Percentiles rank a stretch among this genome's conserved stretches.
Evolutionary conservation across 1,140 invertebrate genomes (phyloP).

Genomic region (Diachasma alloeum): DNA sequence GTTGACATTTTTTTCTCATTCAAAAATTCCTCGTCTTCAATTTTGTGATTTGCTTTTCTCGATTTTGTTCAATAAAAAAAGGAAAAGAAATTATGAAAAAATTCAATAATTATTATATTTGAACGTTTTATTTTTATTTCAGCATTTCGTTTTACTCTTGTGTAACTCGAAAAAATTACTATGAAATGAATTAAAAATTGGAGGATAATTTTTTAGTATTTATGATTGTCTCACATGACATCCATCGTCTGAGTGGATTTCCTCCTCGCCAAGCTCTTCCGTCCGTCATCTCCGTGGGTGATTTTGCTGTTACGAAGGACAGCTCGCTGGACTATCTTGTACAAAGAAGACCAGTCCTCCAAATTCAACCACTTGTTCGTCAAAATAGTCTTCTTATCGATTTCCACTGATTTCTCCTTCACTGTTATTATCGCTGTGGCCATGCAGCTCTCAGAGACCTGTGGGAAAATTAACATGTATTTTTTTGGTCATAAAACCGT

Average conservation of each 20-base stretch:
- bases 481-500: no score
- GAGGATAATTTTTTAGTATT: not conserved
- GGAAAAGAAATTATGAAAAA: no score
- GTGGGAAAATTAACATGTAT: slow-evolving; percentile 11
- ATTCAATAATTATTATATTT: no score
- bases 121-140: no score
- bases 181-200: not conserved
- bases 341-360: slow-evolving; percentile 46
- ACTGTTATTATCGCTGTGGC: slow-evolving; percentile 48
- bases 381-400: slow-evolving; percentile 38
- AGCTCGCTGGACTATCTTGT: slow-evolving; percentile 43
- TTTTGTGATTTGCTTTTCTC: no score
- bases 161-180: no score
- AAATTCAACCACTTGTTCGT: slow-evolving; percentile 51
- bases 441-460: slow-evolving; percentile 45
- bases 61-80: no score
- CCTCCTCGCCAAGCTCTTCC: slow-evolving; percentile 33
- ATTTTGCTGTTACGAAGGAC: slow-evolving; percentile 37
- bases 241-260: slow-evolving; percentile 45
- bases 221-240: slow-evolving; percentile 39
- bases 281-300: slow-evolving; percentile 5
- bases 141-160: no score
- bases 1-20: no score
- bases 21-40: no score
- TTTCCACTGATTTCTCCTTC: slow-evolving; percentile 45